phyloP scores from a whole-genome alignment of 2,113 vertebrate genomes.

The Rattus rattus region DNA sequence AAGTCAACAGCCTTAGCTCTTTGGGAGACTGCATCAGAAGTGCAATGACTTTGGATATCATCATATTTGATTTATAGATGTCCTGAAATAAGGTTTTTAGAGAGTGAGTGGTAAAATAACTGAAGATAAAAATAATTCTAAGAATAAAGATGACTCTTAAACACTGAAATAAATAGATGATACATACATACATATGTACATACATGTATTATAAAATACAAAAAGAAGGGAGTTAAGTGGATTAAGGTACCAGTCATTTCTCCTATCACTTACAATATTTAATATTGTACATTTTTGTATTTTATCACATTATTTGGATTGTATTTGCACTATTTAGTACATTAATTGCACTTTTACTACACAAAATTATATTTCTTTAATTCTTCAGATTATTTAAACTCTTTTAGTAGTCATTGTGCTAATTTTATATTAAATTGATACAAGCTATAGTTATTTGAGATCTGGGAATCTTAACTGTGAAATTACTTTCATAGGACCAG shows the following conservation, averaged over 20 bases:
- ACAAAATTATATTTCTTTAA: not conserved
- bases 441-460: not conserved
- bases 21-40: not conserved
- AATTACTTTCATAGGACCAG: not conserved
- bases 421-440: not conserved
- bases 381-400: not conserved
- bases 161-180: not conserved
- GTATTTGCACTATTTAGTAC: not conserved
- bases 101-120: not conserved
- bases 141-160: not conserved
- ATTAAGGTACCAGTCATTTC: not conserved
- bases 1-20: not conserved
- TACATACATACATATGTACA: not conserved
- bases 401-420: not conserved
- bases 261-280: not conserved
- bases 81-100: not conserved
- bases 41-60: not conserved
- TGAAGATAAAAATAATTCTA: not conserved
- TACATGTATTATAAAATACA: not conserved
- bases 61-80: constrained; percentile 1
- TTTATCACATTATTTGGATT: no score
- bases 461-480: not conserved
- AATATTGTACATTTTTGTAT: not conserved
- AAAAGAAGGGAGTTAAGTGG: not conserved
- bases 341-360: not conserved